Base-by-base conservation (phyloP, 2,797 vertebrate species). In the Coendou prehensilis region DNA sequence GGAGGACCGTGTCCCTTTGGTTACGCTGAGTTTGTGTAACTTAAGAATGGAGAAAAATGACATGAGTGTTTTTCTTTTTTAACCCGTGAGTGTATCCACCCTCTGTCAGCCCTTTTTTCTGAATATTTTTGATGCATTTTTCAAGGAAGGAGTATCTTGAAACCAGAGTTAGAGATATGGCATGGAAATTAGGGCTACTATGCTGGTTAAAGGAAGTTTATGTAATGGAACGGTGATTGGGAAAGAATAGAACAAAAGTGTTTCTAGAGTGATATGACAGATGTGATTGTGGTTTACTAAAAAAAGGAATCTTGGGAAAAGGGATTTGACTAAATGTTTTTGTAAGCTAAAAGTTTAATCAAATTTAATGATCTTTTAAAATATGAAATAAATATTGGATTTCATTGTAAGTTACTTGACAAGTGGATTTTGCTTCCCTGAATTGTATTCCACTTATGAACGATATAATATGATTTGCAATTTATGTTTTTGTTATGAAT, bases 341-440 rank as follows among this genome's bases (percentile, higher is more conserved):
- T 56, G 2, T 45, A 75, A 94, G 17, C 5, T 83, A 92, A 85
- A 91, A 76, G 59, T 5, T 88, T 33, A 14, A 37, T 93, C 26
- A 6, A 3, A 3, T 61, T 94, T 87, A 89, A 37, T 83, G 20
- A 71, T 94, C 23, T 88, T 89, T 94, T 69, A 73, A 95, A 82
- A 41, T 37, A 33, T 96, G 86, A 93, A 89, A 73, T 93, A 84
- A 89, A 78, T 59, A 96, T 7, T 94, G 26, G 33, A 87, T 92
- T 94, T 95, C 26, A 3, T 59, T 87, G 89, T 61, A 37, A 92
- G 67, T 93, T 96, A 80, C 78, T 69, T 73, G 52, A 94, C 30
- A 81, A 20, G 41, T 93, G n/a, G n/a, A 30, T 84, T 94, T 91
- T 93, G 5, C 41, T 89, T 57, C 17, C 20, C 54, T 87, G 37